These are phyloP conservation scores for Drosophila greeni DNA, from an alignment of 2,888 invertebrate species.

Conservation along the genomic window DNA sequence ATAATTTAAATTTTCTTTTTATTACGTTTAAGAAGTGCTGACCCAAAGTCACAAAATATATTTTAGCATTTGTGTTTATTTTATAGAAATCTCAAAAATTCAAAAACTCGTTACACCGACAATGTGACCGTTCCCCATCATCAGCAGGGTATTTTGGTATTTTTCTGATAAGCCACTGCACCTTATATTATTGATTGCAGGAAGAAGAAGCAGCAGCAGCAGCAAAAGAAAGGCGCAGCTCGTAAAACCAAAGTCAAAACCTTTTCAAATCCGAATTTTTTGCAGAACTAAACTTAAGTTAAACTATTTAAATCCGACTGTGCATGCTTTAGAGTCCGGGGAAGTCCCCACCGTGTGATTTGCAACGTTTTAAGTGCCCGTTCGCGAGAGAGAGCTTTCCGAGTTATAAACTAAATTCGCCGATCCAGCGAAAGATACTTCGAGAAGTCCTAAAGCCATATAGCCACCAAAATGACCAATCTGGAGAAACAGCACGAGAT, in stretches of 20 bases:
- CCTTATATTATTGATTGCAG: constrained; percentile 60
- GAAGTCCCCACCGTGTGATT: constrained; percentile 25
- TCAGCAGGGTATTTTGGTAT: not conserved
- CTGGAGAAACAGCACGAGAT: constrained; percentile 79
- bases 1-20: too few relatives aligned
- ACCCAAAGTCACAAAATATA: too few relatives aligned
- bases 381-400: not conserved
- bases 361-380: constrained; percentile 5
- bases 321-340: constrained; percentile 11
- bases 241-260: constrained; percentile 34
- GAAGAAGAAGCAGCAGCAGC: constrained; percentile 51
- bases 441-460: constrained; percentile 9
- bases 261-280: constrained; percentile 45
- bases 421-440: constrained; percentile 10
- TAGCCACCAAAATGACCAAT: constrained; percentile 75
- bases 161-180: constrained; percentile 3
- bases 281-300: constrained; percentile 12
- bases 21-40: too few relatives aligned
- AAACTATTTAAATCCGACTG: not conserved
- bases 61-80: too few relatives aligned
- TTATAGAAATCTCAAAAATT: not conserved
- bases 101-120: not conserved
- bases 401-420: not conserved
- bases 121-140: not conserved
- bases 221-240: constrained; percentile 69